These are phyloP conservation scores for Plecturocebus donacophilus DNA, from an alignment of 2,113 vertebrate genomes.

Conservation along the genomic window DNA sequence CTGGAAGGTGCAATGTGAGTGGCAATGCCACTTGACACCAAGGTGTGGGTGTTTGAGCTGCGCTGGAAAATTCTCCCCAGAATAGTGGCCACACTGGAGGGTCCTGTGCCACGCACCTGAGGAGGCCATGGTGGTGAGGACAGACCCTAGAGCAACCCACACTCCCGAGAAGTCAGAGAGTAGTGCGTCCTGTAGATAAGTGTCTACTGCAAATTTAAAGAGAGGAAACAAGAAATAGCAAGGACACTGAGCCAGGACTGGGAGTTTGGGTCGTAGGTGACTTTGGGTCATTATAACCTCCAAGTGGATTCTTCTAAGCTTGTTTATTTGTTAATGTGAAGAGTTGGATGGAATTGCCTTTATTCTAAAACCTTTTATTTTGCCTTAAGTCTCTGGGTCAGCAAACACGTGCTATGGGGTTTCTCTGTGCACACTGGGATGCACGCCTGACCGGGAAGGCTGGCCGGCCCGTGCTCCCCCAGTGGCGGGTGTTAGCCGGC, in stretches of 20 bases:
- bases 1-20: neutral
- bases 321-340: neutral
- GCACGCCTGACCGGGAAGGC: neutral
- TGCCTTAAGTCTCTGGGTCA: neutral
- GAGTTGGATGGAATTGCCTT: neutral
- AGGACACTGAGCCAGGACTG: no score
- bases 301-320: neutral
- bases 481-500: fast-evolving
- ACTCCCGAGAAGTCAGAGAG: neutral
- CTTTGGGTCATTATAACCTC: neutral
- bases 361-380: no score
- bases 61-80: neutral
- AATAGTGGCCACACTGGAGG: neutral
- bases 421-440: neutral
- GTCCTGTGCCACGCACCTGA: neutral
- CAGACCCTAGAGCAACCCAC: neutral
- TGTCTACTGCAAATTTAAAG: no score
- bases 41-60: no score
- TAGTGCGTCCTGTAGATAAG: fast-evolving
- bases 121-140: no score
- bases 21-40: neutral
- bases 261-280: no score
- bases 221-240: no score
- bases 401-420: no score
- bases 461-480: neutral